Evolutionary conservation across 2,888 invertebrate species (phyloP).

Genomic region (Scaptomyza caliginosa): DNA sequence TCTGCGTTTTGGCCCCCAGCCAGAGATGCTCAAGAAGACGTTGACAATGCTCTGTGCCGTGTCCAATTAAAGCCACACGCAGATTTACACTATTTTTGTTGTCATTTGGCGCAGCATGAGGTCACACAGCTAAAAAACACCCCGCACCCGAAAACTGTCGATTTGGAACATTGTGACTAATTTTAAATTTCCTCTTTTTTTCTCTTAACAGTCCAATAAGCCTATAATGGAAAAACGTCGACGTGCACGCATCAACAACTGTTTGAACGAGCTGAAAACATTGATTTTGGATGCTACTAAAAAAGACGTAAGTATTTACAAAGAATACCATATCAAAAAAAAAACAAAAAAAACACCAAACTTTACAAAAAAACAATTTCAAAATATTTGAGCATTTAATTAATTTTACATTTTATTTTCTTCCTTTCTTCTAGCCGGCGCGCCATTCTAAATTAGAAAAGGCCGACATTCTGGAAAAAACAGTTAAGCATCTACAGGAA

Average conservation of each 20-base stretch:
- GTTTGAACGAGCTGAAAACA: conserved; percentile 93
- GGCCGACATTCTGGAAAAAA: conserved; percentile 97
- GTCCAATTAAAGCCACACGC: conserved; percentile 79
- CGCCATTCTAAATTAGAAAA: conserved; percentile 97
- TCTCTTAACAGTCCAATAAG: conserved; percentile 91
- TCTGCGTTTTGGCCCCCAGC: conserved; percentile 76
- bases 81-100: conserved; percentile 67
- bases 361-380: neutral
- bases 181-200: conserved; percentile 20
- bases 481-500: conserved; percentile 95
- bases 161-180: conserved; percentile 54
- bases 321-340: too few relatives aligned
- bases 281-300: conserved; percentile 93
- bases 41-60: conserved; percentile 47
- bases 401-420: conserved; percentile 26
- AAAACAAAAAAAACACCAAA: neutral
- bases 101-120: conserved; percentile 72
- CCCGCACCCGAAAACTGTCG: neutral
- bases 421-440: conserved; percentile 89
- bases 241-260: conserved; percentile 94
- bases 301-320: conserved; percentile 91
- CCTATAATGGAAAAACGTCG: conserved; percentile 97
- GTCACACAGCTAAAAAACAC: conserved; percentile 43
- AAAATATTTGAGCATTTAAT: neutral
- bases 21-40: conserved; percentile 40